Base-by-base conservation (phyloP, 2,888 invertebrate species). In the Mythimna lalbum region DNA sequence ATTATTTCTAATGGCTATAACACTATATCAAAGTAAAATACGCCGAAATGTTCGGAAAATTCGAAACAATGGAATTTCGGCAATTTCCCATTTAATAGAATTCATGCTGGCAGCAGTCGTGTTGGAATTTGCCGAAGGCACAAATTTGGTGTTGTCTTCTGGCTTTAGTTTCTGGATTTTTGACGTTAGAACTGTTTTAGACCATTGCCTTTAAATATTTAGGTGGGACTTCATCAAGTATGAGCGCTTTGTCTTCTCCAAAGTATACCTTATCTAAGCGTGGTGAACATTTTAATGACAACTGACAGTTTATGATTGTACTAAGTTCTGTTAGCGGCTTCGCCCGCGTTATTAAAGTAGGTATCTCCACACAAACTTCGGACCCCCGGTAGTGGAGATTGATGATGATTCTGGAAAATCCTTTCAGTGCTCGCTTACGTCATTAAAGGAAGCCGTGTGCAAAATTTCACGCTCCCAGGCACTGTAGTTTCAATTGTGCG, bases 51-150 rank as follows among this genome's bases (percentile, higher is more conserved):
- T 76, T 80, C 73, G 64, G 68, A 72, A 84, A 84, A 86, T 80
- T 78, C 76, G 73, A 75, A 74, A 82, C 82, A 69, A 56, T 71
- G 86, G 84, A 84, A 85, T 85, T 84, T 80, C 69, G 43, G 70
- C 70, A 68, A 86, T 79, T 86, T 82, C 67, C 86, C 80, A 86
- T 86, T 85, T 80, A 85, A 86, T 80, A 82, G 84, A 82, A 85
- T 85, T 83, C 86, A 85, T 82, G 82, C 77, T 79, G 84, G 76
- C 82, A 86, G 77, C 75, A 77, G 72, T 76, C 82, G 84, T 75
- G 78, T 76, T 55, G 86, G 86, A 86, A 85, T 85, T 82, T 69
- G 52, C 57, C 77, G 69, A 82, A 82, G 82, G 80, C 80, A 73
- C 78, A 75, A 85, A 78, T 78, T 78, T 71, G 33, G 64, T 76